Conservation (phyloP, 2,113 vertebrate species). For the Taurulus bubalis region DNA sequence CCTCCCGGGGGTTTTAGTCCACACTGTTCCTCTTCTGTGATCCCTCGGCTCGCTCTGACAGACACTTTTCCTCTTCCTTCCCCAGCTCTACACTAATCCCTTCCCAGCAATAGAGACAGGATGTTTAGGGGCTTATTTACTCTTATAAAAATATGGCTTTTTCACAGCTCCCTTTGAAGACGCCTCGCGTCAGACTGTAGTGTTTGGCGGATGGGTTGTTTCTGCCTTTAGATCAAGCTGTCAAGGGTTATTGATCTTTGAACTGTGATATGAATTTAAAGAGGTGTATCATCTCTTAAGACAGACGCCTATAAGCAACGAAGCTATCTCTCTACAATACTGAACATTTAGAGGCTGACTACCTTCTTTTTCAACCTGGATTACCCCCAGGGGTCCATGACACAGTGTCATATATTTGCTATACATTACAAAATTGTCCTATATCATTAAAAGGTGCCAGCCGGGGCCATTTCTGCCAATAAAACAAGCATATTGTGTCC, state of each 20-base stretch:
- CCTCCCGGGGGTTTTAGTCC: constrained; percentile 52
- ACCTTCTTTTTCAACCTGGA: neutral
- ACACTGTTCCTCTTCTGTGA: constrained; percentile 58
- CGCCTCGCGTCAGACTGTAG: constrained; percentile 14
- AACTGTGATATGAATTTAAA: constrained; percentile 29
- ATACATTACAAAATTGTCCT: neutral
- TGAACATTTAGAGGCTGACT: neutral
- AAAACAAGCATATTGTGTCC: neutral
- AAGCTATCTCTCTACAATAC: neutral
- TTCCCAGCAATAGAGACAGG: constrained; percentile 64
- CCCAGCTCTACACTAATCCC: constrained; percentile 73
- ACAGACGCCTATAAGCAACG: neutral
- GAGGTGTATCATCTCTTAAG: neutral
- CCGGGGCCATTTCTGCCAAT: neutral
- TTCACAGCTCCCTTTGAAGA: constrained; percentile 50
- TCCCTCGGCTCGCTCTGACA: constrained; percentile 69
- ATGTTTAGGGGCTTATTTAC: constrained; percentile 78
- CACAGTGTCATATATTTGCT: neutral
- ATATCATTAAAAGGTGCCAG: too few relatives aligned
- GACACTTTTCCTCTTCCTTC: constrained; percentile 65
- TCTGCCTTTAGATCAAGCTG: constrained; percentile 32
- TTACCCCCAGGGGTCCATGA: neutral
- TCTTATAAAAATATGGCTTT: constrained; percentile 63
- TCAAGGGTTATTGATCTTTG: constrained; percentile 44
- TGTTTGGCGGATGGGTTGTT: constrained; percentile 9